These are phyloP conservation scores for Gephyroberyx darwinii DNA, from an alignment of 2,797 vertebrate genomes.

Conservation along the genomic window DNA sequence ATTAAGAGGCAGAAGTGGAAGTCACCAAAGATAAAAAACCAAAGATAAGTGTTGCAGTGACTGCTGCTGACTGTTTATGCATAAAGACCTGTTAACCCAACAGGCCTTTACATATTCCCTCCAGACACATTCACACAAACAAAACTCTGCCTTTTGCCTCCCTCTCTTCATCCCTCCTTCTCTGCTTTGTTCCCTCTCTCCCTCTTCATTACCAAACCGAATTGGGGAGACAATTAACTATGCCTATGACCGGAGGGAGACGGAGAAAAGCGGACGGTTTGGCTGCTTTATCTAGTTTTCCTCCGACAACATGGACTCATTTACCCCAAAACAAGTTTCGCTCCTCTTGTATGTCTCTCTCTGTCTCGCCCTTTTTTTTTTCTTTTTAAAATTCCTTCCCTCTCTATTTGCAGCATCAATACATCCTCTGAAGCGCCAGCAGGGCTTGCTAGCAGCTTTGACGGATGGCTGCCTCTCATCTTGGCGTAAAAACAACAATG, in stretches of 20 bases:
- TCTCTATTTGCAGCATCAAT: slow-evolving; percentile 43
- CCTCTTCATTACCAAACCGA: neutral
- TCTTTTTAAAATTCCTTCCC: too few relatives aligned
- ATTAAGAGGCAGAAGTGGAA: too few relatives aligned
- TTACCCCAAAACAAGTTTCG: slow-evolving; percentile 49
- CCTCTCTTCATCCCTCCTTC: neutral
- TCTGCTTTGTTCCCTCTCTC: neutral
- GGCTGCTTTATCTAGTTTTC: slow-evolving; percentile 17
- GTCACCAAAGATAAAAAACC: too few relatives aligned
- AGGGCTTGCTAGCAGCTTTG: slow-evolving; percentile 46
- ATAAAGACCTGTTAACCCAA: slow-evolving; percentile 24
- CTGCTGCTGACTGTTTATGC: slow-evolving; percentile 7
- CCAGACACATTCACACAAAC: slow-evolving; percentile 9
- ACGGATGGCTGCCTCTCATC: slow-evolving; percentile 60
- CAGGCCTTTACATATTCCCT: slow-evolving; percentile 7
- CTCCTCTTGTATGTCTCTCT: slow-evolving; percentile 25
- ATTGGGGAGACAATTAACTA: slow-evolving; percentile 44
- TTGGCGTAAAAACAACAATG: slow-evolving; percentile 42
- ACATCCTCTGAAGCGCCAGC: slow-evolving; percentile 42
- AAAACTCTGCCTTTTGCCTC: neutral
- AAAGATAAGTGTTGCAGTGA: slow-evolving; percentile 10
- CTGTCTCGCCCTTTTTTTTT: slow-evolving; percentile 13
- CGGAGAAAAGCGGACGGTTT: slow-evolving; percentile 20
- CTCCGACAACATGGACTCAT: slow-evolving; percentile 44
- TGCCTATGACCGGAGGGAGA: slow-evolving; percentile 6